These are phyloP conservation scores for Ellobium chinense DNA, from an alignment of 2,888 invertebrate genomes.

Conservation along the genomic window DNA sequence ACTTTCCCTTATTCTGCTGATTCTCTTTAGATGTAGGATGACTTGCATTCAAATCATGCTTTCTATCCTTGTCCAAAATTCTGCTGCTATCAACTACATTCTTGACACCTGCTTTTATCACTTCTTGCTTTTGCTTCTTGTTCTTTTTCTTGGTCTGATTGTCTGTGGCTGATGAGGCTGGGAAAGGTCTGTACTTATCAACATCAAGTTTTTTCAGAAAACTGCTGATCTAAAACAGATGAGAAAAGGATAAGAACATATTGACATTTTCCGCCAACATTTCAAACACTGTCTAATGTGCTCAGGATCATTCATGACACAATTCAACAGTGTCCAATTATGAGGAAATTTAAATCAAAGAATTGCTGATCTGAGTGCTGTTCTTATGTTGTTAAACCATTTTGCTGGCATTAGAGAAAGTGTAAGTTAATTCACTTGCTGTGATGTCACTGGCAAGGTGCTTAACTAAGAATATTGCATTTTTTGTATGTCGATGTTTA, in stretches of 20 bases:
- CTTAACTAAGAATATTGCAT: too few species aligned
- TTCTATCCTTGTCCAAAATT: slow-evolving; percentile 43
- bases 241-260: background rate
- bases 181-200: slow-evolving; percentile 54
- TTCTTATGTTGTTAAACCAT: too few species aligned
- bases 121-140: slow-evolving; percentile 23
- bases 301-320: too few species aligned
- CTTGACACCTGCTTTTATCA: background rate
- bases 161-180: slow-evolving; percentile 37
- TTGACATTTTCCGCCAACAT: too few species aligned
- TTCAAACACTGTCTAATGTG: too few species aligned
- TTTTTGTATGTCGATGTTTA: too few species aligned
- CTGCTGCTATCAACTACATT: background rate
- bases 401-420: too few species aligned
- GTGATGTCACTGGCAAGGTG: too few species aligned
- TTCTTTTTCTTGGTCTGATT: slow-evolving; percentile 35
- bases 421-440: too few species aligned
- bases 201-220: slow-evolving; percentile 63
- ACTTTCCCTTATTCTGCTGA: background rate
- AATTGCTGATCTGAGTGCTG: too few species aligned
- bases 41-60: slow-evolving; percentile 34
- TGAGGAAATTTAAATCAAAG: too few species aligned
- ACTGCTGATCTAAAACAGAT: slow-evolving; percentile 57
- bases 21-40: slow-evolving; percentile 25
- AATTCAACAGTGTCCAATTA: too few species aligned